These are phyloP conservation scores for Thamnophis elegans DNA, from an alignment of 2,797 vertebrate genomes.

Conservation along the genomic window DNA sequence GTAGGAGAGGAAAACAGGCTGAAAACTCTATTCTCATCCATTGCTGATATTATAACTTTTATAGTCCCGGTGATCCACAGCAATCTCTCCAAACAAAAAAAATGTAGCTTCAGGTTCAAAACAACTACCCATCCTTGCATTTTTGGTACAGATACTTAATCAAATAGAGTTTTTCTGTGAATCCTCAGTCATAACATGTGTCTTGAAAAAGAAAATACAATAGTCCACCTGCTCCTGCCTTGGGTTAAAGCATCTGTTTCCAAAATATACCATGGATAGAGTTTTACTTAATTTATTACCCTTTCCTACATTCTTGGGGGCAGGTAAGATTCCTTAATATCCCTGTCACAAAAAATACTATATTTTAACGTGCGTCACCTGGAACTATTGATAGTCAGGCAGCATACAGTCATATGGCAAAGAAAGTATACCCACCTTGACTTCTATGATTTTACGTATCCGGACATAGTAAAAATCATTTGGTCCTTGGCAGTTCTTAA, in stretches of 20 bases:
- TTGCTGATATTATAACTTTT: neutral
- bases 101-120: neutral
- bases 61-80: neutral
- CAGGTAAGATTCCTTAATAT: neutral
- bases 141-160: neutral
- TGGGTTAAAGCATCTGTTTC: neutral
- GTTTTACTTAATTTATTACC: neutral
- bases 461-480: neutral
- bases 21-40: neutral
- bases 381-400: neutral
- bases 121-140: neutral
- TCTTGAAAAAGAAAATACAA: neutral
- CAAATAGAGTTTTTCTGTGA: neutral
- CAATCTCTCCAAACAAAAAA: neutral
- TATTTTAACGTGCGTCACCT: neutral
- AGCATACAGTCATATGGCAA: neutral
- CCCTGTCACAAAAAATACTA: neutral
- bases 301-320: neutral
- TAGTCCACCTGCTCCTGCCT: neutral
- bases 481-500: neutral
- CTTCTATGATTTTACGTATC: neutral
- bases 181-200: neutral
- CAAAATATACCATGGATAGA: neutral
- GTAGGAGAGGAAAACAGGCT: neutral
- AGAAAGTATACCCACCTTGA: neutral